Base-by-base conservation (phyloP, 2,797 vertebrate genomes). In the Hafferia zeledoni region DNA sequence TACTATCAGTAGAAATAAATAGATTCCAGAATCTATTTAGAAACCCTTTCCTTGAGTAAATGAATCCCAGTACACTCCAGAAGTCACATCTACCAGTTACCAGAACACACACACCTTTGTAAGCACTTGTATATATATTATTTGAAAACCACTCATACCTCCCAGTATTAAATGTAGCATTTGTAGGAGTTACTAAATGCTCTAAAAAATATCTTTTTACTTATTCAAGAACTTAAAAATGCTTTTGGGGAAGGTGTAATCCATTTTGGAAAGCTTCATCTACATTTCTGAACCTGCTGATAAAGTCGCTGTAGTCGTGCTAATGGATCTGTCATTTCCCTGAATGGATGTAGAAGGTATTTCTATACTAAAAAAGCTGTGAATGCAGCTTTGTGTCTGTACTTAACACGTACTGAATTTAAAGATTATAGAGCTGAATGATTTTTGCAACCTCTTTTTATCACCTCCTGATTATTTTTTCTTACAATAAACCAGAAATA, bases 111-210 rank as follows among this genome's bases (percentile, higher is more conserved):
- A 14, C 23, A 39, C 31, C 25, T 68, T 24, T 30, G 11, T 17
- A 70, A 63, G 25, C 23, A 31, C 10, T 10, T 6, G 6, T 10
- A 2, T 13, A n/a, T 9, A 9, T 15, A 27, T 19, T 2, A 30
- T 41, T 30, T 27, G 2, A 46, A 53, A 22, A 25, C 1, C 0
- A 1, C 10, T 11, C 7, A 56, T 37, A 13, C 4, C 5, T 16
- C 1, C 0, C 10, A 8, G 13, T 53, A 60, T 13, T 53, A 69
- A 76, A 65, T 5, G 6, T 2, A 18, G 9, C 22, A 70, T 19
- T 63, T 53, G 8, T 33, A 13, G 60, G 50, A 56, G 19, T 20
- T 35, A 30, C 17, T 16, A 12, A 35, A 2, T 10, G 20, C 33
- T 84, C 68, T 37, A 1, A 13, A 41, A 14, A 79, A 12, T 0